Conservation (phyloP, 2,888 invertebrate genomes). For the Calephelis perditalis region DNA sequence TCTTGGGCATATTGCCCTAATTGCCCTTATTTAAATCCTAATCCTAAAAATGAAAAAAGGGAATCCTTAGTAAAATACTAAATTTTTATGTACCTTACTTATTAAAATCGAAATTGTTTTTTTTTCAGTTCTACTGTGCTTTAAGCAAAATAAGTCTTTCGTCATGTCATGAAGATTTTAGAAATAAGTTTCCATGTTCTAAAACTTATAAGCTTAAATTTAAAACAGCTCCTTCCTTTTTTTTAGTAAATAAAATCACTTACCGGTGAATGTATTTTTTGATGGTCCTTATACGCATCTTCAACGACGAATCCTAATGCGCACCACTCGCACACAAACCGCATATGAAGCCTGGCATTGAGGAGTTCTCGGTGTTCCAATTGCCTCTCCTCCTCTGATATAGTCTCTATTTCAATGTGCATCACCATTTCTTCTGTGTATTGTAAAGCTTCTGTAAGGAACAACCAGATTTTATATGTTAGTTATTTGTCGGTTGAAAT, state of each 20-base stretch:
- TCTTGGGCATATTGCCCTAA: no score
- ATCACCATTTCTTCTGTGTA: slow-evolving; percentile 38
- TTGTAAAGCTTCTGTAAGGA: slow-evolving; percentile 22
- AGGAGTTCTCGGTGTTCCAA: slow-evolving; percentile 35
- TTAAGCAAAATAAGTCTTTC: no score
- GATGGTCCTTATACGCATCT: slow-evolving; percentile 40
- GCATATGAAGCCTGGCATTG: slow-evolving; percentile 37
- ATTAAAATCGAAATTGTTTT: no score
- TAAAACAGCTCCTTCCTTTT: slow-evolving; percentile 7
- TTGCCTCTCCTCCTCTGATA: slow-evolving; percentile 39
- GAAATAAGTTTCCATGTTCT: no score
- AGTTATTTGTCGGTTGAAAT: no score
- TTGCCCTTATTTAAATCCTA: no score
- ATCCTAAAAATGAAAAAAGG: no score
- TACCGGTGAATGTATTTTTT: slow-evolving; percentile 42
- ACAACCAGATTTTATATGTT: background rate
- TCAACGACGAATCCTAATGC: slow-evolving; percentile 43
- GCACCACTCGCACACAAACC: slow-evolving; percentile 38
- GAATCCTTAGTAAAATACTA: no score
- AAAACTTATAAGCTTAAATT: no score
- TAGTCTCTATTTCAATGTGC: slow-evolving; percentile 46
- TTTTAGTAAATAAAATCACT: slow-evolving; percentile 18
- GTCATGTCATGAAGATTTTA: no score
- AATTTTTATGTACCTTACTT: no score
- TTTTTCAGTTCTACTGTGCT: no score